Conservation (phyloP, 2,888 invertebrate genomes). For the Leptinotarsa juncta region DNA sequence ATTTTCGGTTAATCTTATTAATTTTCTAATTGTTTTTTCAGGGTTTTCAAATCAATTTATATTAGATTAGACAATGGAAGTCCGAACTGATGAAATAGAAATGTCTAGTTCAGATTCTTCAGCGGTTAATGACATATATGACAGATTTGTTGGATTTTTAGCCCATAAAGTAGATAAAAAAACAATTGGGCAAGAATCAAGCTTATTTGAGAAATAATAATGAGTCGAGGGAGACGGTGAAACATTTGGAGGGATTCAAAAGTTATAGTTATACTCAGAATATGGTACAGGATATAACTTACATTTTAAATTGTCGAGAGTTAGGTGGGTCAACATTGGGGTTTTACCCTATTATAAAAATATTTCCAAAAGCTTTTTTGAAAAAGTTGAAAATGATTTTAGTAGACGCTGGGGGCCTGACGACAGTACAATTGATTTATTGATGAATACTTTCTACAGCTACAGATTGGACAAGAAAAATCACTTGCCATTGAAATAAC, state of each 20-base stretch:
- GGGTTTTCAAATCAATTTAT: no score
- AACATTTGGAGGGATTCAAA: neutral
- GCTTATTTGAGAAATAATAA: neutral
- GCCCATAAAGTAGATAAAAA: no score
- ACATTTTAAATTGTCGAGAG: neutral
- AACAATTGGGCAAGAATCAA: no score
- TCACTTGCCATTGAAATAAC: no score
- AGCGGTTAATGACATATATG: no score
- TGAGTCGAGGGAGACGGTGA: neutral
- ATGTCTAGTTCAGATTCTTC: no score
- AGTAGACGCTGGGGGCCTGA: constrained; percentile 14
- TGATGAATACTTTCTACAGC: constrained; percentile 1
- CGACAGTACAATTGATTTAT: constrained; percentile 5
- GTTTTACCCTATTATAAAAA: neutral
- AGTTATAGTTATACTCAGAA: neutral
- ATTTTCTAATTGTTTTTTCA: no score
- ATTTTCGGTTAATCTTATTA: no score
- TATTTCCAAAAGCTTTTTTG: constrained; percentile 11
- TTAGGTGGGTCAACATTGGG: neutral
- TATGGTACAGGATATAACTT: neutral
- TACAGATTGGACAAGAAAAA: neutral
- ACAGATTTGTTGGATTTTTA: no score
- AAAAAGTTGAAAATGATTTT: constrained; percentile 26
- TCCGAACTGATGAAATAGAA: no score
- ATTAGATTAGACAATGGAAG: no score